Base-by-base conservation (phyloP, 2,888 invertebrate species). In the Drosophila mimica region DNA sequence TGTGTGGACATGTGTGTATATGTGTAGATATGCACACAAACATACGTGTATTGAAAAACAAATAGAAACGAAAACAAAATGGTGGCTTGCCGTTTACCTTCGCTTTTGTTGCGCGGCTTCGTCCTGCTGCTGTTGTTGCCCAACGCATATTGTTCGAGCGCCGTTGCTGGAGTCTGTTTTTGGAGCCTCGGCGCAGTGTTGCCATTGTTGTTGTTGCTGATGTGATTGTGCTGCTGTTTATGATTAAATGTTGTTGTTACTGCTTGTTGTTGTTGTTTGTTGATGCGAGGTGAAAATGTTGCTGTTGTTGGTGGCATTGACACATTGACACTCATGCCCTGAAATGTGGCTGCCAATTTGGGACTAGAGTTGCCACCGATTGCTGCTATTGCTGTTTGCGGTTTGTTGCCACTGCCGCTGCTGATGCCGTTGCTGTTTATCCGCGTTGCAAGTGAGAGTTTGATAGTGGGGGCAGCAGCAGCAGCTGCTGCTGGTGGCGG, bases 21-120 rank as follows among this genome's bases (percentile, higher is more conserved):
- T 15, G 25, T 30, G 30, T n/a, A 30, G 28, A 38, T 28, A 40
- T 57, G n/a, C 30, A n/a, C 20, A 46, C n/a, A 43, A 34, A 61
- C 57, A 30, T 31, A 46, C 13, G 46, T n/a, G 38, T 51, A 57
- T 49, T 48, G 15, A 49, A 61, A 59, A 46, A 46, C 36, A 33
- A 64, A 56, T 7, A 7, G 8, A 46, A 28, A 15, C 48, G 48
- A 74, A 43, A 57, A 57, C 38, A 79, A 70, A 65, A 74, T 82
- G 74, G 76, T 63, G 30, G 54, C 74, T 64, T 77, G 90, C 90
- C 90, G 53, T 71, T 69, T 79, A 91, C 90, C 90, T 82, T 91
- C 90, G 68, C 85, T 91, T 76, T 90, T 91, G 74, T 83, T 89
- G 51, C 90, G 90, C 68, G 79, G 77, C 70, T 77, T 77, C 28